Conservation (phyloP, 2,888 invertebrate species). For the Agrotis segetum region DNA sequence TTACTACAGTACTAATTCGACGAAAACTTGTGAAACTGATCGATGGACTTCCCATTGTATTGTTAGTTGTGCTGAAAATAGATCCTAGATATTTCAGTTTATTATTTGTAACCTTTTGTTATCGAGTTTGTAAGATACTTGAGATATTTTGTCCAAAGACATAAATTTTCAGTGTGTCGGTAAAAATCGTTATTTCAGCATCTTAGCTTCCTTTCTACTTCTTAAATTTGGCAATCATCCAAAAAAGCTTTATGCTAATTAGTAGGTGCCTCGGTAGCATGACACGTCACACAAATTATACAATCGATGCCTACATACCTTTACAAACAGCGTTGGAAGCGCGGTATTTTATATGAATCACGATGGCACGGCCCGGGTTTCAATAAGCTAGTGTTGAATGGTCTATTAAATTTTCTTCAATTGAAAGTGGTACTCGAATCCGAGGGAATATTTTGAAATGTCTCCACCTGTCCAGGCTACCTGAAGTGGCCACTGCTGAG, state of each 20-base stretch:
- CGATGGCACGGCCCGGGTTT: not conserved
- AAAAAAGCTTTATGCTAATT: slow-evolving; percentile 79
- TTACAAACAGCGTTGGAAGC: slow-evolving; percentile 1
- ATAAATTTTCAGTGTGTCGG: slow-evolving; percentile 49
- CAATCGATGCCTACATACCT: slow-evolving; percentile 30
- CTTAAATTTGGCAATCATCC: slow-evolving; percentile 77
- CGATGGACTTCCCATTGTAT: slow-evolving; percentile 22
- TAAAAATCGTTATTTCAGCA: slow-evolving; percentile 37
- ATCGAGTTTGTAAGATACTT: slow-evolving; percentile 25
- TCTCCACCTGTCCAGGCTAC: slow-evolving; percentile 8
- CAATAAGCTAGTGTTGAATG: slow-evolving; percentile 20
- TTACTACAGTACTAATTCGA: slow-evolving; percentile 36
- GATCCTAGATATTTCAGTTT: not conserved
- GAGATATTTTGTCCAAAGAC: slow-evolving; percentile 11
- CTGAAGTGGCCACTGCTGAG: slow-evolving; percentile 10
- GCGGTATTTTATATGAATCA: slow-evolving; percentile 1
- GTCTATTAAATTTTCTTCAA: slow-evolving; percentile 6
- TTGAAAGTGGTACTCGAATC: slow-evolving; percentile 7
- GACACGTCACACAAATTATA: slow-evolving; percentile 40
- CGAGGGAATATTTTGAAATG: slow-evolving; percentile 9
- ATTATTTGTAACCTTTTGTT: slow-evolving; percentile 14
- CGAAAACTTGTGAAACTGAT: slow-evolving; percentile 33
- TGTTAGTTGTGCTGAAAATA: slow-evolving; percentile 14
- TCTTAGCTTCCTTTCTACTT: slow-evolving; percentile 49
- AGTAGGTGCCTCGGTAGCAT: slow-evolving; percentile 55